Conservation (phyloP, 2,888 invertebrate species). For the Chydorus sphaericus region DNA sequence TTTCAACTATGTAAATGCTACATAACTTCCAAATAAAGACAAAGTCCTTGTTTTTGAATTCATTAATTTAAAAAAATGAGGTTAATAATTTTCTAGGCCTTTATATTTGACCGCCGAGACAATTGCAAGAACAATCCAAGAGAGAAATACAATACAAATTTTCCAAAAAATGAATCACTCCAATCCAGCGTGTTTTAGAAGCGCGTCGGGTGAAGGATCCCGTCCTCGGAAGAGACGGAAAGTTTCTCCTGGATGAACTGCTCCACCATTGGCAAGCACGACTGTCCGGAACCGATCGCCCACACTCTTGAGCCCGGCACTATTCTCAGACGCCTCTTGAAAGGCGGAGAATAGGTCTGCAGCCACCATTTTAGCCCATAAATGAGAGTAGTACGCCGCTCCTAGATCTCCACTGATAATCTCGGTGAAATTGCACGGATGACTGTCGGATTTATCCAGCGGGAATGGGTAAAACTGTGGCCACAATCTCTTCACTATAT, state of each 20-base stretch:
- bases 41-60: too few species aligned
- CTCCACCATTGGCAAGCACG: constrained; percentile 67
- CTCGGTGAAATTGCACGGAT: constrained; percentile 68
- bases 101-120: too few species aligned
- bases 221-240: constrained; percentile 82
- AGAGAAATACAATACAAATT: too few species aligned
- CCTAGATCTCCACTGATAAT: constrained; percentile 72
- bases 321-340: constrained; percentile 40
- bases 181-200: constrained; percentile 36
- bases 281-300: constrained; percentile 53
- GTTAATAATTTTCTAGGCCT: too few species aligned
- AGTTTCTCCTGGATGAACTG: constrained; percentile 62
- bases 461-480: constrained; percentile 61
- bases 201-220: constrained; percentile 72
- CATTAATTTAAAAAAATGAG: too few species aligned
- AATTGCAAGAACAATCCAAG: too few species aligned
- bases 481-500: constrained; percentile 62
- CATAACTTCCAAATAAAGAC: too few species aligned
- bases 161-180: too few species aligned
- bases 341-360: constrained; percentile 82
- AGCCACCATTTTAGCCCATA: constrained; percentile 80
- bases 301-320: constrained; percentile 20
- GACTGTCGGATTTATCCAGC: constrained; percentile 60
- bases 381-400: constrained; percentile 65
- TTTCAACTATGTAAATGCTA: too few species aligned